A percentile compares a stretch with the other conserved stretches of the same genome.
Conservation (phyloP, 1,140 invertebrate genomes). For the Lepidurus couesii region DNA sequence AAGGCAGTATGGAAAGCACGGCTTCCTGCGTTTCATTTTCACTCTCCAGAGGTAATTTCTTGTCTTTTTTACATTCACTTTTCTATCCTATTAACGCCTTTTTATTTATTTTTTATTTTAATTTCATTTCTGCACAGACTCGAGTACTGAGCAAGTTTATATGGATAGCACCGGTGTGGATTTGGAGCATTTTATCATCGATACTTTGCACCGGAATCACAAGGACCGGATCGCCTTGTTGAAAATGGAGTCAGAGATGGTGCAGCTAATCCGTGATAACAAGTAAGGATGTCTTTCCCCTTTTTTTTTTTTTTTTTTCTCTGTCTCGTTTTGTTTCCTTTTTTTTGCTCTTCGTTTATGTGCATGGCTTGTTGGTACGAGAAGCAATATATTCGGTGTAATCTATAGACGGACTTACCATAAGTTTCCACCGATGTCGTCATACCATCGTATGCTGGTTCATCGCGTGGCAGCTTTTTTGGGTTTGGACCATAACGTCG, state of each 20-base stretch:
- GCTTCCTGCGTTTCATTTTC: slow-evolving; percentile 58
- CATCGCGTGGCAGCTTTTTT: slow-evolving; percentile 88
- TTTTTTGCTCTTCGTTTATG: background rate
- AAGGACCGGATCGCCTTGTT: slow-evolving; percentile 78
- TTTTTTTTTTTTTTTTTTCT: background rate
- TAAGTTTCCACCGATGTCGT: slow-evolving; percentile 84
- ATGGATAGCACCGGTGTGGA: slow-evolving; percentile 72
- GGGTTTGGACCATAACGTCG: slow-evolving; percentile 89
- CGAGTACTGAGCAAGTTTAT: slow-evolving; percentile 66
- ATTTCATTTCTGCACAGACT: slow-evolving; percentile 46
- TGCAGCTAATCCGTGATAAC: slow-evolving; percentile 72
- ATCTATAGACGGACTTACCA: slow-evolving; percentile 54
- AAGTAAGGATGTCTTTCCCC: slow-evolving; percentile 48
- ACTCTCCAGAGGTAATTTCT: slow-evolving; percentile 53
- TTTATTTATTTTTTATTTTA: background rate
- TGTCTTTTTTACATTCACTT: background rate
- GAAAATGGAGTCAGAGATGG: slow-evolving; percentile 80
- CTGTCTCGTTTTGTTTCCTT: background rate
- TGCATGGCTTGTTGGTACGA: background rate
- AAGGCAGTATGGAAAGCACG: slow-evolving; percentile 55
- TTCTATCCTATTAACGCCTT: no score
- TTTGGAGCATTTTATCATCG: slow-evolving; percentile 77
- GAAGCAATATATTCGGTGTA: background rate
- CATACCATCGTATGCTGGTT: slow-evolving; percentile 90
- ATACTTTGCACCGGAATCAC: slow-evolving; percentile 81